Evolutionary conservation across 2,113 vertebrate genomes (phyloP).

Genomic region (Nycticryphes semicollaris): DNA sequence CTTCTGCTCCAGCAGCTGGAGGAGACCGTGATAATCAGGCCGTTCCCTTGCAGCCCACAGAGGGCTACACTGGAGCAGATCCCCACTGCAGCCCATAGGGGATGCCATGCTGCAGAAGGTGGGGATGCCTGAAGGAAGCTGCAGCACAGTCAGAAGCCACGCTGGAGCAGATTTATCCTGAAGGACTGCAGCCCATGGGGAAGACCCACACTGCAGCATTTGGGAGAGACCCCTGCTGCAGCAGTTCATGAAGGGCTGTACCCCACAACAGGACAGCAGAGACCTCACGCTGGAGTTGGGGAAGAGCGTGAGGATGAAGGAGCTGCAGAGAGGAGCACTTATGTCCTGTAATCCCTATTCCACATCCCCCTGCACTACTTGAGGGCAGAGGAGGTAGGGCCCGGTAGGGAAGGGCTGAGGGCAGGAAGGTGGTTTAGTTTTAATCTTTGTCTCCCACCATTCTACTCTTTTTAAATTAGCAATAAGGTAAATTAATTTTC

Average conservation of each 20-base stretch:
- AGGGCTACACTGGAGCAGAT: neutral
- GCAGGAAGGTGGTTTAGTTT: neutral
- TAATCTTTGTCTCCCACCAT: neutral
- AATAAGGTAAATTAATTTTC: neutral
- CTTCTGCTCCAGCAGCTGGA: neutral
- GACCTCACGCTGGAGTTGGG: rapidly evolving
- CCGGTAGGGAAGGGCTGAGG: neutral
- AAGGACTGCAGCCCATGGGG: neutral
- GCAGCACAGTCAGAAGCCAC: neutral
- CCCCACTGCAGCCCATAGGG: neutral
- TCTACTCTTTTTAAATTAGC: neutral
- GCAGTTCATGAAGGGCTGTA: neutral
- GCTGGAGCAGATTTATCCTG: neutral
- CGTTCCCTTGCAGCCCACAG: too few species aligned
- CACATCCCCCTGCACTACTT: neutral
- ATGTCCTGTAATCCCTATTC: neutral
- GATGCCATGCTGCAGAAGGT: rapidly evolving
- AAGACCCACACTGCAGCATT: neutral
- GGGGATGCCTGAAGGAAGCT: neutral
- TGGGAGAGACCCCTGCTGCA: neutral
- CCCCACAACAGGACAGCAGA: rapidly evolving
- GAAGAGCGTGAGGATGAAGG: neutral
- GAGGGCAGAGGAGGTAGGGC: neutral
- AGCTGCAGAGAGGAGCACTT: neutral
- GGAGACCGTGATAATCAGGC: neutral